These are phyloP conservation scores for Elachura formosa DNA, from an alignment of 2,113 vertebrate genomes.

Conservation along the genomic window DNA sequence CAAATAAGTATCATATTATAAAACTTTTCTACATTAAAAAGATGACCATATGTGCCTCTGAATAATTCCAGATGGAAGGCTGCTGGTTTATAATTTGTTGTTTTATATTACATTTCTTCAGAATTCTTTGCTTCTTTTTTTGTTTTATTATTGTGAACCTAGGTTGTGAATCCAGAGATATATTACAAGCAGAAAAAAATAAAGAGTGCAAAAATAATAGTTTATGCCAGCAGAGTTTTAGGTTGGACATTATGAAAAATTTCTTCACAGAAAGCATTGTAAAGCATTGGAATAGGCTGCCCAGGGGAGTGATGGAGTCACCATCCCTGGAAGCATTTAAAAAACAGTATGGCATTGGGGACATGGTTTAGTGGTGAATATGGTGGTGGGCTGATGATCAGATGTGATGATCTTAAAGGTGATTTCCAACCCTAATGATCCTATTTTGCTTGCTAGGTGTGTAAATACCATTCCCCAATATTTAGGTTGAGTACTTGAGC, in stretches of 20 bases:
- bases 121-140: not conserved
- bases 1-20: conserved; percentile 46
- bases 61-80: conserved; percentile 73
- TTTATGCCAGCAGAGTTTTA: not conserved
- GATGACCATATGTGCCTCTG: conserved; percentile 47
- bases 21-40: conserved; percentile 42
- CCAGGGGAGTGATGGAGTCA: not conserved
- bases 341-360: not conserved
- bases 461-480: not conserved
- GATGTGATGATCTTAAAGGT: not conserved
- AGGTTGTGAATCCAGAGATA: not conserved
- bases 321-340: not conserved
- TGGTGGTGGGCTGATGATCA: not conserved
- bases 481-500: not conserved
- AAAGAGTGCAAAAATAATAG: not conserved
- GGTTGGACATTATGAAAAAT: not conserved
- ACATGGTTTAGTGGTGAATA: not conserved
- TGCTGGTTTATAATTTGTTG: conserved; percentile 30
- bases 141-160: not conserved
- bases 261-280: not conserved
- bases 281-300: not conserved
- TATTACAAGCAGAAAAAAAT: not conserved
- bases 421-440: not conserved
- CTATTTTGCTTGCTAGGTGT: not conserved
- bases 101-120: conserved; percentile 53